Base-by-base conservation (phyloP, 2,888 invertebrate genomes). In the Trachelus stipa region DNA sequence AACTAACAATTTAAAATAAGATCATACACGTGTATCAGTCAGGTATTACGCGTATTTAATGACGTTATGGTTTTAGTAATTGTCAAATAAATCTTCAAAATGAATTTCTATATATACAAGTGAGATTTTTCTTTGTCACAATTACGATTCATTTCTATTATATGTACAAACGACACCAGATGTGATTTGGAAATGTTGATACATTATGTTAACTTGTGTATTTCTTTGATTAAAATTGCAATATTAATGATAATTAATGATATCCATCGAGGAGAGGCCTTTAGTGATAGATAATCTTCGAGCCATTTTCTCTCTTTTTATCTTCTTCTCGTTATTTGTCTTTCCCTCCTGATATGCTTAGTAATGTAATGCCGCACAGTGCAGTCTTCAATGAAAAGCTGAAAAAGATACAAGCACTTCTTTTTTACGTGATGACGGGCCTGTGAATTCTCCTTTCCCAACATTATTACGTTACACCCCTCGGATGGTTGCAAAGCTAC, bases 401-500 rank as follows among this genome's bases (percentile, higher is more conserved):
- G 79, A 34, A 81, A 79, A 56, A 76, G 73, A 75, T 82, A 79
- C 73, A 86, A 84, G 85, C 86, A 78, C 69, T 79, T 71, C 1
- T 71, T 80, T 80, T 79, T 83, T 79, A 73, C 76, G 81, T 82
- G 82, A 80, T 73, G 76, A 83, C 83, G 84, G 83, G 73, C 78
- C 76, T 74, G 79, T 73, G 73, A 82, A 78, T 80, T 81, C 79
- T 81, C 80, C 80, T 76, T 84, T 82, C 80, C 79, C 79, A 76
- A 81, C 75, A 80, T 86, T 81, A 85, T 79, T 56, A 68, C 77
- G 80, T 77, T 76, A 75, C 76, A 82, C 78, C 82, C 81, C 75
- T 80, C 79, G 77, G 68, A 79, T 73, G 77, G 77, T 76, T 76
- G 82, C 82, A 85, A 88, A 88, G 85, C 87, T 85, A 85, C 85